Percentiles rank a stretch among this genome's conserved stretches.
These are phyloP conservation scores for Hippolais icterina DNA, from an alignment of 2,113 vertebrate species.

Conservation along the genomic window DNA sequence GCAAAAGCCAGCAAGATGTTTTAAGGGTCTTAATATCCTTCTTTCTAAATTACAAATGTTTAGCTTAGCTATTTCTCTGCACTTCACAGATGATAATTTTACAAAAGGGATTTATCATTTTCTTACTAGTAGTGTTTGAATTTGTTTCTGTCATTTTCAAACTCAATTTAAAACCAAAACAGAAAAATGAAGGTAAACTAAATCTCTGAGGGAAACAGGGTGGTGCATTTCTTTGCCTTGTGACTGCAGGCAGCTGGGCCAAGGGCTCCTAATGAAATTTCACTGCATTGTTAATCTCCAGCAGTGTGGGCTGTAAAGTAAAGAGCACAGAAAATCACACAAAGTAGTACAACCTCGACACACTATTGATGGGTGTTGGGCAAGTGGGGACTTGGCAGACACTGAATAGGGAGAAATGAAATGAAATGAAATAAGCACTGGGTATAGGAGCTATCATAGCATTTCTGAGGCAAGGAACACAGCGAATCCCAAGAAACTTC, in stretches of 20 bases:
- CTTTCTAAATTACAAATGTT: slow-evolving; percentile 4
- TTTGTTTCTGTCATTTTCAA: neutral
- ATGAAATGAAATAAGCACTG: neutral
- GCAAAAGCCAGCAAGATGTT: neutral
- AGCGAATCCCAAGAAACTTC: neutral
- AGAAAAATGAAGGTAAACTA: neutral
- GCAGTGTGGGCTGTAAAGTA: neutral
- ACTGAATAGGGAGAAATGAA: neutral
- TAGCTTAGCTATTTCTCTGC: neutral
- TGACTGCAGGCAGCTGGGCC: neutral
- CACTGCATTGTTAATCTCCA: neutral
- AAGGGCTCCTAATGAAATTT: neutral
- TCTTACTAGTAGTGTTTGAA: neutral
- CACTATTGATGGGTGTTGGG: neutral
- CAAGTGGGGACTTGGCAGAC: neutral
- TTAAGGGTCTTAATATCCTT: neutral
- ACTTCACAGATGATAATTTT: neutral
- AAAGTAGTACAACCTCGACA: neutral
- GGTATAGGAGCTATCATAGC: neutral
- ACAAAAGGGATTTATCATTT: neutral
- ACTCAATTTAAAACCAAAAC: neutral
- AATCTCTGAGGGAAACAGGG: neutral
- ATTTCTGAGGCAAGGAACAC: neutral
- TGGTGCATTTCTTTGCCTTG: neutral
- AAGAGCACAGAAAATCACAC: neutral